phyloP scores from a whole-genome alignment of 2,797 vertebrate genomes.

The Eupleurogrammus muticus region DNA sequence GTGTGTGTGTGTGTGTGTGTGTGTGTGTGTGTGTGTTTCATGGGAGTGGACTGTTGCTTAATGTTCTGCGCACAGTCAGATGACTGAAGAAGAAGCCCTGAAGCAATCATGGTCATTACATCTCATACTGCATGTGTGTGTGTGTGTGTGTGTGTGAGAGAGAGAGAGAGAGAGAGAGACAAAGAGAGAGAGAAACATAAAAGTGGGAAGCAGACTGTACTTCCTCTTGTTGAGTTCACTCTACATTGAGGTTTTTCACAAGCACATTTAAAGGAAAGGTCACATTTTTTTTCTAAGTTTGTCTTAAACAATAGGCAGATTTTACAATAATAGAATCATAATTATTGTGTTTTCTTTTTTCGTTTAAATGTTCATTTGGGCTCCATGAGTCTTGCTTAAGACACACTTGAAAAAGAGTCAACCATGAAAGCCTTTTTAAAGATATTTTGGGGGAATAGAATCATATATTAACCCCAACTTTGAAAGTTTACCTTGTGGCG shows the following conservation, averaged over 20 bases:
- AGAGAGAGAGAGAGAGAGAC: neutral
- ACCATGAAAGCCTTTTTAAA: too few relatives aligned
- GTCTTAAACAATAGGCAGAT: too few relatives aligned
- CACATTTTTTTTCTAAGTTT: too few relatives aligned
- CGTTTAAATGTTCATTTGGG: too few relatives aligned
- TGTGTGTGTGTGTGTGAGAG: slow-evolving; percentile 35
- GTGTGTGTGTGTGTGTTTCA: too few relatives aligned
- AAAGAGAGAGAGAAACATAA: neutral
- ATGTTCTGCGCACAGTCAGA: slow-evolving; percentile 67
- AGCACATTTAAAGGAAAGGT: slow-evolving; percentile 6
- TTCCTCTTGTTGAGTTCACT: neutral
- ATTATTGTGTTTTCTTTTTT: too few relatives aligned
- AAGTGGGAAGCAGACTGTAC: neutral
- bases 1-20: too few relatives aligned
- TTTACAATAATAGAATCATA: too few relatives aligned
- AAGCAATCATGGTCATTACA: slow-evolving; percentile 46
- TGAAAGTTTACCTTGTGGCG: neutral
- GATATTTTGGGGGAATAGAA: neutral
- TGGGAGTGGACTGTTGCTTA: slow-evolving; percentile 60
- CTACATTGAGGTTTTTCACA: neutral
- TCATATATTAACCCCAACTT: neutral
- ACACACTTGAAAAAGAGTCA: too few relatives aligned
- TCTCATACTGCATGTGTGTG: slow-evolving; percentile 29
- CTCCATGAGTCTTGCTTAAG: too few relatives aligned
- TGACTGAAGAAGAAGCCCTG: slow-evolving; percentile 45